Conservation (phyloP, 2,888 invertebrate genomes). For the Stenichneumon culpator region DNA sequence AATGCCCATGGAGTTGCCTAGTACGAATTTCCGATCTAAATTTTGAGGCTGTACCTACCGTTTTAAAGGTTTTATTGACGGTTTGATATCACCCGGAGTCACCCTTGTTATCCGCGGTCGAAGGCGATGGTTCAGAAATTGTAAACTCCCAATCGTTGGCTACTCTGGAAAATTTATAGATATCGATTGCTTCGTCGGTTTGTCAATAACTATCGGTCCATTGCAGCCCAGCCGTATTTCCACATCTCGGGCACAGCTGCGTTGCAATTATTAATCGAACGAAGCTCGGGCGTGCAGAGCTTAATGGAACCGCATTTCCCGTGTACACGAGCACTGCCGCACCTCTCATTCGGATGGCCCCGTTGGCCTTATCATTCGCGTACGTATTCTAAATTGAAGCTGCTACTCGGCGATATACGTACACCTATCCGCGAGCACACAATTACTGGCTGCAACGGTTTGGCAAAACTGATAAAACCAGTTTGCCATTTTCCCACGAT, state of each 20-base stretch:
- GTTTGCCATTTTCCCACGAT: conserved; percentile 53
- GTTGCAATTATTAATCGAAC: conserved; percentile 46
- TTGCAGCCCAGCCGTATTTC: conserved; percentile 17
- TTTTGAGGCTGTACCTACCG: no score
- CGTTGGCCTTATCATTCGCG: conserved; percentile 48
- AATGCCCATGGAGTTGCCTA: no score
- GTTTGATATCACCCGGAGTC: neutral
- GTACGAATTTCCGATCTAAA: no score
- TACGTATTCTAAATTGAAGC: conserved; percentile 46
- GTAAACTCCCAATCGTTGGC: neutral
- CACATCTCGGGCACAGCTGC: neutral
- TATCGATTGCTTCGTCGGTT: conserved; percentile 32
- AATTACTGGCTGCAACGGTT: neutral
- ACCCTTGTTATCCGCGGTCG: neutral
- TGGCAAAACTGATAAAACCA: conserved; percentile 48
- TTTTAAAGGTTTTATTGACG: no score
- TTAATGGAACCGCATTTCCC: conserved; percentile 40
- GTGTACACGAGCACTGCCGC: neutral
- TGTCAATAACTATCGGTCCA: conserved; percentile 15
- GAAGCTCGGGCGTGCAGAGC: conserved; percentile 13
- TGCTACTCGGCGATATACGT: conserved; percentile 4
- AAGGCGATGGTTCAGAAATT: neutral
- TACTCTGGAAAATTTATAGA: neutral
- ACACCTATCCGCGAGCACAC: conserved; percentile 4
- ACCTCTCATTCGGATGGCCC: conserved; percentile 9